Conservation (phyloP, 2,888 invertebrate genomes). For the Criorhina ranunculi region DNA sequence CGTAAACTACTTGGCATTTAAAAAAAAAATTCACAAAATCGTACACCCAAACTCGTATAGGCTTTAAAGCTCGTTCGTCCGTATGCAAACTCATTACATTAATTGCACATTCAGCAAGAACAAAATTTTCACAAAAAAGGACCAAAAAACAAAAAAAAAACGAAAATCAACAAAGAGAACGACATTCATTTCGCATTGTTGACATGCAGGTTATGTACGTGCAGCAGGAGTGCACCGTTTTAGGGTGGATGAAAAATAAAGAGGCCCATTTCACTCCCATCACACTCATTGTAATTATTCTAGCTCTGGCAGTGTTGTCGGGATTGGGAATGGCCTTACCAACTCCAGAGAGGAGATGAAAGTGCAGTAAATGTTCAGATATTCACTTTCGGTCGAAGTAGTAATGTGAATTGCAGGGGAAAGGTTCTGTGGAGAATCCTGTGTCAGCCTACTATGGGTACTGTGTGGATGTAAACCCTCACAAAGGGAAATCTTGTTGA, state of each 20-base stretch:
- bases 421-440: conserved; percentile 12
- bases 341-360: conserved; percentile 32
- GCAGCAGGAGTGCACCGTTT: conserved; percentile 52
- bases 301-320: conserved; percentile 55
- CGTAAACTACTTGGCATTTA: neutral
- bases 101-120: conserved; percentile 73
- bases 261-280: conserved; percentile 68
- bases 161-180: conserved; percentile 64
- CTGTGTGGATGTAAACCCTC: conserved; percentile 17
- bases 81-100: conserved; percentile 75
- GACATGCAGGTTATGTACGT: conserved; percentile 72
- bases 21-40: conserved; percentile 10
- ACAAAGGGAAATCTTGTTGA: conserved; percentile 67
- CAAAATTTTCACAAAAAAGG: conserved; percentile 26
- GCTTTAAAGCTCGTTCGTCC: conserved; percentile 58
- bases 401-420: conserved; percentile 43
- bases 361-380: conserved; percentile 68
- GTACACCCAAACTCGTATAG: conserved; percentile 16
- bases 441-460: conserved; percentile 43
- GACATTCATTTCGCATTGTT: conserved; percentile 72
- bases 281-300: conserved; percentile 74
- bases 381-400: conserved; percentile 57
- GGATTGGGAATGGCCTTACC: conserved; percentile 59
- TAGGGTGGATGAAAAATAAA: conserved; percentile 63
- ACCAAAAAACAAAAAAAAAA: conserved; percentile 31